Evolutionary conservation across 2,888 invertebrate genomes (phyloP).

Genomic region (Drosophila melanosoma): DNA sequence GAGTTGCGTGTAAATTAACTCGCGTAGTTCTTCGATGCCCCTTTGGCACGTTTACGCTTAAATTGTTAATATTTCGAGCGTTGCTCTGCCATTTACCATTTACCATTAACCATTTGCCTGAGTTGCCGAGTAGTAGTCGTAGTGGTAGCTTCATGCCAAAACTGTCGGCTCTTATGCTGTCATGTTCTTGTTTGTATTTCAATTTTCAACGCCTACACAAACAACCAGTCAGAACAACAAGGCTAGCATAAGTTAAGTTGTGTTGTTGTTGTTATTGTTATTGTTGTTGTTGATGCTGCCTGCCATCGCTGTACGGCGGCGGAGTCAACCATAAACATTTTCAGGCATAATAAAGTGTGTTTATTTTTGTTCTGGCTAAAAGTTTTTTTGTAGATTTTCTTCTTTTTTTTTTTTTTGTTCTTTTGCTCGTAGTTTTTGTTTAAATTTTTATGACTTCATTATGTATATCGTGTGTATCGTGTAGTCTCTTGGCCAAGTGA

Average conservation of each 20-base stretch:
- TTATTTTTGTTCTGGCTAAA: slow-evolving; percentile 62
- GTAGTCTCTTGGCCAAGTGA: slow-evolving; percentile 22
- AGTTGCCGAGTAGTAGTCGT: slow-evolving; percentile 7
- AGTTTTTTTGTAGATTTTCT: slow-evolving; percentile 56
- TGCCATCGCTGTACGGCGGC: slow-evolving; percentile 28
- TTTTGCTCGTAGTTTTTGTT: slow-evolving; percentile 48
- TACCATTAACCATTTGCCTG: slow-evolving; percentile 21
- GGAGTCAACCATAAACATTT: slow-evolving; percentile 68
- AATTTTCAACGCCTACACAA: slow-evolving; percentile 74
- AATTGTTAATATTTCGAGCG: slow-evolving; percentile 72
- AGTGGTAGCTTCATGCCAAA: slow-evolving; percentile 17
- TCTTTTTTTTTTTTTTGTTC: slow-evolving; percentile 9
- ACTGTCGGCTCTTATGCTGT: slow-evolving; percentile 34
- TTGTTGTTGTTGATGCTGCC: slow-evolving; percentile 40
- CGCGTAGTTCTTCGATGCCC: slow-evolving; percentile 61
- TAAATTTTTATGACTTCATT: slow-evolving; percentile 75
- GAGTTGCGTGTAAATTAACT: slow-evolving; percentile 78
- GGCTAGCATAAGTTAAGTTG: slow-evolving; percentile 57
- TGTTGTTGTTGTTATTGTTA: slow-evolving; percentile 39
- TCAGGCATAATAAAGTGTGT: slow-evolving; percentile 73
- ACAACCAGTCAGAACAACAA: slow-evolving; percentile 47
- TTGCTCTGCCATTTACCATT: slow-evolving; percentile 33
- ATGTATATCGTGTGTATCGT: slow-evolving; percentile 39
- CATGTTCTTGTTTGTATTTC: slow-evolving; percentile 70
- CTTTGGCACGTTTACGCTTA: slow-evolving; percentile 75